phyloP scores from a whole-genome alignment of 2,113 vertebrate genomes.

The Tachysurus fulvidraco region DNA sequence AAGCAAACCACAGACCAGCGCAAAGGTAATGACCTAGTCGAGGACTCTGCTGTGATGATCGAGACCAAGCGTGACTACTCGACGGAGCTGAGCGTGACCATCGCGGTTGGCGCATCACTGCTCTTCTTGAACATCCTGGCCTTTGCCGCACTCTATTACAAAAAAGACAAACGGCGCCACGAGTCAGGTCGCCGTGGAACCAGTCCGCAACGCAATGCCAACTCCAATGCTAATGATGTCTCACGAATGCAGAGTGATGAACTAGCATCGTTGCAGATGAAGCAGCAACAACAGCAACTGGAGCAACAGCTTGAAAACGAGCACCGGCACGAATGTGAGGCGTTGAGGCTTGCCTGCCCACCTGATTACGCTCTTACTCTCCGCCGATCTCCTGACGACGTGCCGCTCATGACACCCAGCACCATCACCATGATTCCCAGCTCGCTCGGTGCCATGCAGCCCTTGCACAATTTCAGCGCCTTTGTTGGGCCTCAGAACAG shows the following conservation, averaged over 20 bases:
- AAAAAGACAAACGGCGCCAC: slow-evolving; percentile 91
- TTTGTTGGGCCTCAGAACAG: slow-evolving; percentile 92
- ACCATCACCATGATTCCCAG: slow-evolving; percentile 96
- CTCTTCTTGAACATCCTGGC: slow-evolving; percentile 95
- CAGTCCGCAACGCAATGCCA: slow-evolving; percentile 79
- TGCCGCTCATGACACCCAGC: slow-evolving; percentile 85
- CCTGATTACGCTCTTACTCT: slow-evolving; percentile 84
- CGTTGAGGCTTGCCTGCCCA: slow-evolving; percentile 82
- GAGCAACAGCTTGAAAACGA: slow-evolving; percentile 81
- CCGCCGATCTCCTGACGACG: slow-evolving; percentile 81
- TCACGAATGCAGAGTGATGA: slow-evolving; percentile 90
- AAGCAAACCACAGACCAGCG: slow-evolving; percentile 86
- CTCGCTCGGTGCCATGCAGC: slow-evolving; percentile 88
- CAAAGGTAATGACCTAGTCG: slow-evolving; percentile 71
- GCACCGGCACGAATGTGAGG: slow-evolving; percentile 86
- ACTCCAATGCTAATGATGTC: slow-evolving; percentile 77
- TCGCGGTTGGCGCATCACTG: slow-evolving; percentile 90
- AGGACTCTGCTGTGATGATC: slow-evolving; percentile 86
- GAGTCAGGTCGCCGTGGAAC: slow-evolving; percentile 84
- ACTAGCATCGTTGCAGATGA: slow-evolving; percentile 92
- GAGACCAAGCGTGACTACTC: slow-evolving; percentile 93
- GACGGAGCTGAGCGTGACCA: slow-evolving; percentile 92
- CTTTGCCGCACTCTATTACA: slow-evolving; percentile 94
- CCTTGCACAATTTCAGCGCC: slow-evolving; percentile 91
- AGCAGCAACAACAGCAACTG: slow-evolving; percentile 81